Percentiles rank a stretch among this genome's conserved stretches.
Evolutionary conservation across 2,113 vertebrate species (phyloP).

Genomic region (Neofelis nebulosa): DNA sequence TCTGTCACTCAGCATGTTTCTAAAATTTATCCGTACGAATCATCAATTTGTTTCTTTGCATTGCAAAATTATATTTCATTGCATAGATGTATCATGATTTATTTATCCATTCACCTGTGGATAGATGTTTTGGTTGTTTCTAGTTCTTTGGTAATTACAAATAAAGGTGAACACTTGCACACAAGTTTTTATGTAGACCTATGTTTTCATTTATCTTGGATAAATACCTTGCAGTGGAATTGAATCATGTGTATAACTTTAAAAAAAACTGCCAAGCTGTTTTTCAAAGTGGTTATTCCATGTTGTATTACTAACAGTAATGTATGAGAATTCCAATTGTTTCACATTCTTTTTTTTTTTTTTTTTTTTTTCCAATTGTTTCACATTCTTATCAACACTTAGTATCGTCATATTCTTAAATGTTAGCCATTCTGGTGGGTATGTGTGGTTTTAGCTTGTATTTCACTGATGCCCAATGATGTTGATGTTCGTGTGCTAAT

Average conservation of each 20-base stretch:
- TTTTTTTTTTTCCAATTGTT: too few species aligned
- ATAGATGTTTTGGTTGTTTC: neutral
- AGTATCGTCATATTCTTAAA: neutral
- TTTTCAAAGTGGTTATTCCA: neutral
- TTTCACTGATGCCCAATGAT: neutral
- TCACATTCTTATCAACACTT: neutral
- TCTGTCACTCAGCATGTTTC: neutral
- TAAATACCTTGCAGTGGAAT: neutral
- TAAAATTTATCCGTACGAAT: neutral
- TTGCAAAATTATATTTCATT: neutral
- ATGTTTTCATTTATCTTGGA: neutral
- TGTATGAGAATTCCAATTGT: too few species aligned
- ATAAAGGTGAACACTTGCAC: neutral
- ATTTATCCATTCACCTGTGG: neutral
- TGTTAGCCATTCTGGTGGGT: neutral
- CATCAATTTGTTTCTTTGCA: neutral
- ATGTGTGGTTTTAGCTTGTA: neutral
- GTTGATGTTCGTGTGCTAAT: accelerated
- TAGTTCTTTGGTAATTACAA: neutral
- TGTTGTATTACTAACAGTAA: too few species aligned
- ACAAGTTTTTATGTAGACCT: neutral
- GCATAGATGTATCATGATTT: neutral
- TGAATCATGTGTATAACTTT: neutral
- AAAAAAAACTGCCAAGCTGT: neutral
- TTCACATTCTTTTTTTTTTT: neutral